Conservation (phyloP, 2,113 vertebrate species). For the Trochalopteron elliotii region DNA sequence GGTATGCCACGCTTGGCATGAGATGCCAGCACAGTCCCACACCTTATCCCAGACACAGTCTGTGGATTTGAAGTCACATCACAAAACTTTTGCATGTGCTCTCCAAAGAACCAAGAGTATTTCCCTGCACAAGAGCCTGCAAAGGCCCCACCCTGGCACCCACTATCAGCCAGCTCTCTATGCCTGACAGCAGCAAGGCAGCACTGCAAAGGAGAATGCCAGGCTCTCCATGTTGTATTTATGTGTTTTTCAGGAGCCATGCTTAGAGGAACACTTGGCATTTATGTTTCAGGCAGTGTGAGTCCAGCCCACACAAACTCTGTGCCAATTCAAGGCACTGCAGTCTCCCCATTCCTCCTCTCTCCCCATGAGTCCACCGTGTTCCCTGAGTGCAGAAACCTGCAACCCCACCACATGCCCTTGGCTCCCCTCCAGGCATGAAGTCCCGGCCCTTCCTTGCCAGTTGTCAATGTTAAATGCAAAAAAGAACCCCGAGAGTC, state of each 20-base stretch:
- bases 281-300: background rate
- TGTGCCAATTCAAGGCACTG: background rate
- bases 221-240: background rate
- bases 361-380: background rate
- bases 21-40: background rate
- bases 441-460: background rate
- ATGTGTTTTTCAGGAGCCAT: background rate
- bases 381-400: background rate
- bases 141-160: background rate
- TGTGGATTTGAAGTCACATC: background rate
- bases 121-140: background rate
- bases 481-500: background rate
- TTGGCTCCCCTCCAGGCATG: background rate
- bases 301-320: background rate
- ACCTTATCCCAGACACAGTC: background rate
- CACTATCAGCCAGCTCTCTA: background rate
- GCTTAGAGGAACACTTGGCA: background rate
- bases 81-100: background rate
- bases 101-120: background rate
- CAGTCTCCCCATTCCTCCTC: background rate
- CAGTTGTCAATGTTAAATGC: background rate
- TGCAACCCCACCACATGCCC: background rate
- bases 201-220: background rate
- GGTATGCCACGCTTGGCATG: background rate
- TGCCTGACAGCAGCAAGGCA: background rate